These are phyloP conservation scores for Neomorphus geoffroyi DNA, from an alignment of 2,797 vertebrate genomes.

Conservation along the genomic window DNA sequence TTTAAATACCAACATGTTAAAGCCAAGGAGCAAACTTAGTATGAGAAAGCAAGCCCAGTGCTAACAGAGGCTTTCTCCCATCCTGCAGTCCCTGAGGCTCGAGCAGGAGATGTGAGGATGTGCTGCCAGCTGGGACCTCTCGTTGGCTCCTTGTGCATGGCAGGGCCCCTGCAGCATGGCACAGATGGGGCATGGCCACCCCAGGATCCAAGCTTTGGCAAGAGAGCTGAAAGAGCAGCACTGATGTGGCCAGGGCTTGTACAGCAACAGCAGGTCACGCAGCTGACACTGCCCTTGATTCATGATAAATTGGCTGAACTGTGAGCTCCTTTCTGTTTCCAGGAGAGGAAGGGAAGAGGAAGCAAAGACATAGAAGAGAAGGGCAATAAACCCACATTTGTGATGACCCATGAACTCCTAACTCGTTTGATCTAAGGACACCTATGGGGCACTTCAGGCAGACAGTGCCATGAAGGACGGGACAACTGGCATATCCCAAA, in stretches of 20 bases:
- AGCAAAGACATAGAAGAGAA: not conserved
- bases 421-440: not conserved
- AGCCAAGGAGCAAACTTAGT: not conserved
- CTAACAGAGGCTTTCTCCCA: not conserved
- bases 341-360: not conserved
- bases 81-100: not conserved
- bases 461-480: not conserved
- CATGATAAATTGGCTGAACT: not conserved
- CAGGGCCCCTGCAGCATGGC: fast-evolving
- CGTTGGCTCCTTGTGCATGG: fast-evolving
- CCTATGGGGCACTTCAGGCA: not conserved
- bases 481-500: not conserved
- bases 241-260: not conserved
- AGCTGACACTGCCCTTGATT: not conserved
- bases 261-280: fast-evolving
- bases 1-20: not conserved
- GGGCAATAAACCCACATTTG: not conserved
- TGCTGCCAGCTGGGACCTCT: not conserved
- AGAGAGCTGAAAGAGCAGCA: not conserved
- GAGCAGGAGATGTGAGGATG: not conserved
- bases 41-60: not conserved
- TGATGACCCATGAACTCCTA: not conserved
- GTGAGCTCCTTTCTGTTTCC: not conserved
- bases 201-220: not conserved
- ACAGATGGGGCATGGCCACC: not conserved